Base-by-base conservation (phyloP, 2,888 invertebrate species). In the Chrysolina oricalcia region DNA sequence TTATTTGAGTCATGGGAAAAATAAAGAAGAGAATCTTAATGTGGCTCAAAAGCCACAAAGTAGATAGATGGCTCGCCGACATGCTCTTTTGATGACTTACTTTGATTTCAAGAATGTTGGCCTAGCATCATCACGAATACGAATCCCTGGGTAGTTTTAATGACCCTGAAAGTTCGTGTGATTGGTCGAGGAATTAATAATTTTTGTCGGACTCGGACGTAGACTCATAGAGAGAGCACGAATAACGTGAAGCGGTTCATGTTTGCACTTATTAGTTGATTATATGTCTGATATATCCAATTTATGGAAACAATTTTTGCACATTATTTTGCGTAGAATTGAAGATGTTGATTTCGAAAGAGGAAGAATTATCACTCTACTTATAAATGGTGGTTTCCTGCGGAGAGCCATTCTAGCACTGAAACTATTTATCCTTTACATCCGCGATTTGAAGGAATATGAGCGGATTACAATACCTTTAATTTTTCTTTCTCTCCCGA, bases 1-100 rank as follows among this genome's bases (percentile, higher is more conserved):
- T 87, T 86, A 85, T 83, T 85, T 84, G 83, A 84, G 82, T 82
- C 83, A 84, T 83, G 84, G 82, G 84, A 84, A 84, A 86, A 84
- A 83, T 84, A 80, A 81, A 81, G 83, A 81, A 80, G 81, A 78
- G 84, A 85, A 83, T 83, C 82, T 84, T 84, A 86, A 84, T 83
- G 83, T 81, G 80, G 81, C 78, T 75, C 75, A 77, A 78, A 80
- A 76, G 77, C 80, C 76, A 79, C 79, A 79, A 79, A 75, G 74
- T 79, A 84, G 84, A 83, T 84, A 83, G 84, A 87, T 87, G 85
- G 81, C 79, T 79, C 59, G 64, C 80, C 81, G 82, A 82, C 85
- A 84, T 83, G 85, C 83, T 81, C 79, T 27, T 74, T 73, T 82
- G 82, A 83, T 80, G 79, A 74, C 83, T 82, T 80, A 83, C 78